Percentiles rank a stretch among this genome's conserved stretches.
Conservation (phyloP, 1,140 invertebrate species). For the Bombus soroeensis region DNA sequence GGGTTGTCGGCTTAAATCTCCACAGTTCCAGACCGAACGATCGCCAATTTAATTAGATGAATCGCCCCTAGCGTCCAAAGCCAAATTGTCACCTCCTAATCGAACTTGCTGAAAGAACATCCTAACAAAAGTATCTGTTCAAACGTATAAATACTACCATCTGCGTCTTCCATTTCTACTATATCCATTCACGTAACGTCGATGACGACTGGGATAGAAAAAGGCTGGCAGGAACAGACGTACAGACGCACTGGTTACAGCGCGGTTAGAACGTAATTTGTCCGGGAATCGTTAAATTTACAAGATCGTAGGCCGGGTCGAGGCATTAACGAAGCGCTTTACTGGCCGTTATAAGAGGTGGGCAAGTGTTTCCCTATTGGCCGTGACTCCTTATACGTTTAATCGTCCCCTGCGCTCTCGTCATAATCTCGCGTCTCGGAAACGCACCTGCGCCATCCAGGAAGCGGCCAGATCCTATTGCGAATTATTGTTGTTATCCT, state of each 20-base stretch:
- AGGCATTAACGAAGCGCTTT: slow-evolving; percentile 60
- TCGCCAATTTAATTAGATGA: not conserved
- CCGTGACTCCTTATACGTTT: slow-evolving; percentile 55
- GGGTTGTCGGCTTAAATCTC: not conserved
- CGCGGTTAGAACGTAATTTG: slow-evolving; percentile 55
- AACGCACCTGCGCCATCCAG: slow-evolving; percentile 52
- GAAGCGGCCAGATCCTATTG: slow-evolving; percentile 20
- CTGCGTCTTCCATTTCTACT: not conserved
- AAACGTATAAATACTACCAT: not conserved
- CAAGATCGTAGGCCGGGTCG: slow-evolving; percentile 26
- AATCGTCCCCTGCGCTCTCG: slow-evolving; percentile 41
- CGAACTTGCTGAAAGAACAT: too few relatives aligned
- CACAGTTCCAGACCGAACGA: too few relatives aligned
- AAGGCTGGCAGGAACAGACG: slow-evolving; percentile 16
- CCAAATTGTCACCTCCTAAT: slow-evolving; percentile 10
- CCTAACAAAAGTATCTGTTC: not conserved
- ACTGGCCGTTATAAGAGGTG: slow-evolving; percentile 59
- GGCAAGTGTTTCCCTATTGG: slow-evolving; percentile 55
- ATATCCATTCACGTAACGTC: not conserved
- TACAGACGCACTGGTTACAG: slow-evolving; percentile 48
- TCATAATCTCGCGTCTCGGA: slow-evolving; percentile 52
- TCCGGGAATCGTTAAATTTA: slow-evolving; percentile 63
- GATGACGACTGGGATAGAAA: not conserved
- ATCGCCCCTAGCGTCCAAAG: not conserved
- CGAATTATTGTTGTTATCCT: slow-evolving; percentile 16